These are phyloP conservation scores for Pterois miles DNA, from an alignment of 2,797 vertebrate genomes.

Conservation along the genomic window DNA sequence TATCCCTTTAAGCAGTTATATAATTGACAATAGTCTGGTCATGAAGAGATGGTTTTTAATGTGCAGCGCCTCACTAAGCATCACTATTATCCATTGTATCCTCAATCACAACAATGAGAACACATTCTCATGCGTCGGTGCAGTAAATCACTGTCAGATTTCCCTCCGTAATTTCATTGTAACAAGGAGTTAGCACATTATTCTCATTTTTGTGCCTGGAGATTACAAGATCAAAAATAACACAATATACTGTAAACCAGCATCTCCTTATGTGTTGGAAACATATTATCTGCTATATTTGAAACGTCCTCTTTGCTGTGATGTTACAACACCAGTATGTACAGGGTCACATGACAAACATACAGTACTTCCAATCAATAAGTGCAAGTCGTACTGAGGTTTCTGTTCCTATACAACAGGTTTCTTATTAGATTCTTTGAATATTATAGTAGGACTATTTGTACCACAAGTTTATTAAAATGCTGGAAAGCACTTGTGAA, in stretches of 20 bases:
- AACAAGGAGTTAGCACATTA: slow-evolving; percentile 16
- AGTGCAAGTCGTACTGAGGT: slow-evolving; percentile 5
- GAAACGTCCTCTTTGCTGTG: neutral
- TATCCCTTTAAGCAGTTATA: neutral
- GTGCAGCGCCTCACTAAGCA: neutral
- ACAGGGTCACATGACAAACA: neutral
- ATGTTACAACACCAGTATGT: neutral
- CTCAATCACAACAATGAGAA: neutral
- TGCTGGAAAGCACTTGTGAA: slow-evolving; percentile 8
- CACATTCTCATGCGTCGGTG: neutral
- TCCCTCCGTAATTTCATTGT: slow-evolving; percentile 22
- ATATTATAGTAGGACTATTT: slow-evolving; percentile 38
- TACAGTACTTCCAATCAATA: slow-evolving; percentile 3
- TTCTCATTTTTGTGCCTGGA: neutral
- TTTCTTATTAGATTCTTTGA: slow-evolving; percentile 15
- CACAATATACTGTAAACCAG: neutral
- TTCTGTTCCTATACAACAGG: slow-evolving; percentile 15
- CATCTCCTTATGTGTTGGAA: neutral
- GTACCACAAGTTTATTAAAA: neutral
- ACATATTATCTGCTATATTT: neutral
- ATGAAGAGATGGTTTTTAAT: neutral
- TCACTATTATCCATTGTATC: neutral
- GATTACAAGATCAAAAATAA: slow-evolving; percentile 16
- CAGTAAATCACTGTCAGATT: slow-evolving; percentile 32
- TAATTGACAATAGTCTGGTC: neutral